phyloP scores from a whole-genome alignment of 1,140 invertebrate genomes.

The Druon quercuslanigerum region DNA sequence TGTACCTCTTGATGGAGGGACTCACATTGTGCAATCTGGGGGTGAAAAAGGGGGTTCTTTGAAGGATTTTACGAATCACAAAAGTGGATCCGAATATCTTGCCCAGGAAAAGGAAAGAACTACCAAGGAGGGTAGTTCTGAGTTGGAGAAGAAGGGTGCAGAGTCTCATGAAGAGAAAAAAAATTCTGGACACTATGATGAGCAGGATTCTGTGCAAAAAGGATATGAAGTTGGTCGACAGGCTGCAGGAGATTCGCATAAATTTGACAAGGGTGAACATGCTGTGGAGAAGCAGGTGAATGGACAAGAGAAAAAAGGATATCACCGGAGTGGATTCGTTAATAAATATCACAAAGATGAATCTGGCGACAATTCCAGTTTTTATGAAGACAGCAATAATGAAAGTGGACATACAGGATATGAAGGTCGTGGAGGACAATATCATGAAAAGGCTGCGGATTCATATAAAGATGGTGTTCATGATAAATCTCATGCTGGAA shows the following conservation, averaged over 20 bases:
- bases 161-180: constrained; percentile 43
- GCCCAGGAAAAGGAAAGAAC: constrained; percentile 43
- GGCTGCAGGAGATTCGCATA: constrained; percentile 45
- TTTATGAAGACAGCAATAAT: constrained; percentile 79
- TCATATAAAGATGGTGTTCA: constrained; percentile 73
- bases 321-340: constrained; percentile 80
- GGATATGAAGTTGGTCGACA: constrained; percentile 51
- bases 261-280: constrained; percentile 50
- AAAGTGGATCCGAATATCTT: constrained; percentile 38
- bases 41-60: constrained; percentile 25
- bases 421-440: constrained; percentile 72
- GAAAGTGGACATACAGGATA: constrained; percentile 76
- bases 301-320: constrained; percentile 78
- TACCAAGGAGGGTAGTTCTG: constrained; percentile 38
- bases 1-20: neutral
- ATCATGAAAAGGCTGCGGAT: constrained; percentile 73
- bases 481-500: constrained; percentile 68
- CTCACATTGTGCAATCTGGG: neutral
- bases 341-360: constrained; percentile 82
- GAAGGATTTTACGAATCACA: constrained; percentile 39
- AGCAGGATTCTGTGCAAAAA: constrained; percentile 45
- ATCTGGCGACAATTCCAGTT: constrained; percentile 80
- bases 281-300: constrained; percentile 42
- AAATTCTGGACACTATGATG: constrained; percentile 49
- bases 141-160: constrained; percentile 41